Conservation (phyloP, 1,140 invertebrate genomes). For the Meloidogyne exigua region DNA sequence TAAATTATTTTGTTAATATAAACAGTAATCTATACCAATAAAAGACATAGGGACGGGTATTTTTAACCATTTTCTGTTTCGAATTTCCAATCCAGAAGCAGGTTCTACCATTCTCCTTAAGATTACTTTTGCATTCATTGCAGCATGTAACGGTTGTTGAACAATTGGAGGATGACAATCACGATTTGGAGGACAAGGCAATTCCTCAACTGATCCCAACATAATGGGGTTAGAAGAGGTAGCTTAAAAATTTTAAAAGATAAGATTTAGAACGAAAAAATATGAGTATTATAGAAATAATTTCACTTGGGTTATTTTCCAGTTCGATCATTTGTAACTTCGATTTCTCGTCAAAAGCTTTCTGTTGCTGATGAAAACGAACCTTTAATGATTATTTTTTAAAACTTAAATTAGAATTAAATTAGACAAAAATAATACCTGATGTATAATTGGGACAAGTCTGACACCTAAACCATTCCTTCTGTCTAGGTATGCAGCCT, state of each 20-base stretch:
- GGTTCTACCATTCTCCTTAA: slow-evolving; percentile 77
- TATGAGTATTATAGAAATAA: not conserved
- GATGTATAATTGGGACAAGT: slow-evolving; percentile 46
- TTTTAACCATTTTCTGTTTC: slow-evolving; percentile 97
- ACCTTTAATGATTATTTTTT: not conserved
- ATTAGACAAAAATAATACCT: not conserved
- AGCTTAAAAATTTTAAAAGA: not conserved
- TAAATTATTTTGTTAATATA: slow-evolving; percentile 19
- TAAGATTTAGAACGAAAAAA: too few relatives aligned
- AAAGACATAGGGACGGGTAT: slow-evolving; percentile 96
- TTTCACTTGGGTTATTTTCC: slow-evolving; percentile 7
- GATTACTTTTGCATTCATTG: slow-evolving; percentile 64
- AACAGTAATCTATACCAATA: slow-evolving; percentile 72
- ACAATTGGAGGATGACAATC: slow-evolving; percentile 6
- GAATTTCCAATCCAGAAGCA: slow-evolving; percentile 90
- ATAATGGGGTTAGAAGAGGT: not conserved
- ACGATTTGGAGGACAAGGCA: not conserved
- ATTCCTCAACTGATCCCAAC: not conserved
- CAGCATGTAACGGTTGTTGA: slow-evolving; percentile 17
- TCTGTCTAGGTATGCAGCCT: slow-evolving; percentile 51
- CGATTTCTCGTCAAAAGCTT: not conserved
- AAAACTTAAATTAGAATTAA: not conserved
- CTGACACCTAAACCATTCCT: slow-evolving; percentile 48
- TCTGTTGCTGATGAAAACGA: not conserved
- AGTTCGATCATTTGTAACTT: not conserved